Percentiles rank a stretch among this genome's conserved stretches.
Conservation (phyloP, 2,888 invertebrate genomes). For the Platycheirus rosarum region DNA sequence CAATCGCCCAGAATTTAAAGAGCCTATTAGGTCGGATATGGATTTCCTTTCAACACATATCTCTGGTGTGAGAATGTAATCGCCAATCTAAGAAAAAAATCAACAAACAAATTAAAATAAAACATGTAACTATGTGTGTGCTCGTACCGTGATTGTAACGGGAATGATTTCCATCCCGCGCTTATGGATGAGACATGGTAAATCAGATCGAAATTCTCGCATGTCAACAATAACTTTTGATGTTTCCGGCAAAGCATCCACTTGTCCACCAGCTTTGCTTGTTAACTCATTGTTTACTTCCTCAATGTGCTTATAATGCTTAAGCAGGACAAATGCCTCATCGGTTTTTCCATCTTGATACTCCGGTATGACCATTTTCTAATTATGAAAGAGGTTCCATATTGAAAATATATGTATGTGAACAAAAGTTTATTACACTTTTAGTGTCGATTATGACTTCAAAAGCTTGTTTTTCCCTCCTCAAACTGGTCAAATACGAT, state of each 20-base stretch:
- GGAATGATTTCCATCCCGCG: slow-evolving; percentile 96
- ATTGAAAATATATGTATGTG: neutral
- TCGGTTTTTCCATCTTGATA: slow-evolving; percentile 94
- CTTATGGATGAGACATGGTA: slow-evolving; percentile 96
- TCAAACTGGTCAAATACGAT: slow-evolving; percentile 93
- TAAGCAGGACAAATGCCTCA: slow-evolving; percentile 83
- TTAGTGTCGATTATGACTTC: slow-evolving; percentile 96
- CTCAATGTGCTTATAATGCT: slow-evolving; percentile 77
- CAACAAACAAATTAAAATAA: neutral
- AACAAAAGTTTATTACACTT: slow-evolving; percentile 90
- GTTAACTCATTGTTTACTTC: slow-evolving; percentile 83
- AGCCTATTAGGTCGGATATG: slow-evolving; percentile 97
- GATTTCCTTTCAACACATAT: slow-evolving; percentile 99
- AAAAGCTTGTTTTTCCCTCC: slow-evolving; percentile 97
- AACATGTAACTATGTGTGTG: neutral
- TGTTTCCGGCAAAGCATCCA: slow-evolving; percentile 49
- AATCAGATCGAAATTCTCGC: slow-evolving; percentile 98
- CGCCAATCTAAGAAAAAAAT: slow-evolving; percentile 89
- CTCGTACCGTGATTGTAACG: slow-evolving; percentile 88
- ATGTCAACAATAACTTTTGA: slow-evolving; percentile 94
- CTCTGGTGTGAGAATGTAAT: slow-evolving; percentile 98
- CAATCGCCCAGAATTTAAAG: slow-evolving; percentile 95
- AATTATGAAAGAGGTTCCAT: slow-evolving; percentile 43
- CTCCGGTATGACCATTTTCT: slow-evolving; percentile 93
- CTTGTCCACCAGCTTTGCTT: slow-evolving; percentile 88